Evolutionary conservation across 2,113 vertebrate species (phyloP).

Genomic region (Rafetus swinhoei): DNA sequence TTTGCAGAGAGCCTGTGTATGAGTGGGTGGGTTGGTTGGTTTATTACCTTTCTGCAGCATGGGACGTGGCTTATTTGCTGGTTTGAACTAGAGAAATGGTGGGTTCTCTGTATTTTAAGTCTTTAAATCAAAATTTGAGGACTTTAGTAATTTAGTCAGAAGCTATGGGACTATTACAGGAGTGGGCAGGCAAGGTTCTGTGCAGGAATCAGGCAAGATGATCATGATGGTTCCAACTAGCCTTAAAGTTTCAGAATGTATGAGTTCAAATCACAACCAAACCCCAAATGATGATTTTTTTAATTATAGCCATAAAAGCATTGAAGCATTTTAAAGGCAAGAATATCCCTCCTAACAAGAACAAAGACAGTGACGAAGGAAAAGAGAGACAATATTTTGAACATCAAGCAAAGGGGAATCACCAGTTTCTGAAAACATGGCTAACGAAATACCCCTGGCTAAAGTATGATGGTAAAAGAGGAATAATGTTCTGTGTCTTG

Average conservation of each 20-base stretch:
- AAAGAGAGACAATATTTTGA: constrained; percentile 48
- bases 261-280: neutral
- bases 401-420: constrained; percentile 50
- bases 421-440: constrained; percentile 77
- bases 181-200: neutral
- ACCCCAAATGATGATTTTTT: constrained; percentile 48
- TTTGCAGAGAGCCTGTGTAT: neutral
- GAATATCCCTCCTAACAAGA: constrained; percentile 34
- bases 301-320: constrained; percentile 72
- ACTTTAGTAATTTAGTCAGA: neutral
- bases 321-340: constrained; percentile 78
- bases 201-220: neutral
- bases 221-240: neutral
- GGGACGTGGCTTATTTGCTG: neutral
- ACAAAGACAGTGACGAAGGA: constrained; percentile 18
- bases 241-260: neutral
- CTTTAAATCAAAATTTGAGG: neutral
- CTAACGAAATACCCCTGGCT: constrained; percentile 78
- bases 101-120: neutral
- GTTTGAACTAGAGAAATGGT: neutral
- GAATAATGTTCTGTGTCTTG: constrained; percentile 75
- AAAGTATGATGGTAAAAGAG: constrained; percentile 68
- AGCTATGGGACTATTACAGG: neutral
- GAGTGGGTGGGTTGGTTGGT: neutral
- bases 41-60: neutral